Conservation (phyloP, 2,888 invertebrate genomes). For the Eledona agricola region DNA sequence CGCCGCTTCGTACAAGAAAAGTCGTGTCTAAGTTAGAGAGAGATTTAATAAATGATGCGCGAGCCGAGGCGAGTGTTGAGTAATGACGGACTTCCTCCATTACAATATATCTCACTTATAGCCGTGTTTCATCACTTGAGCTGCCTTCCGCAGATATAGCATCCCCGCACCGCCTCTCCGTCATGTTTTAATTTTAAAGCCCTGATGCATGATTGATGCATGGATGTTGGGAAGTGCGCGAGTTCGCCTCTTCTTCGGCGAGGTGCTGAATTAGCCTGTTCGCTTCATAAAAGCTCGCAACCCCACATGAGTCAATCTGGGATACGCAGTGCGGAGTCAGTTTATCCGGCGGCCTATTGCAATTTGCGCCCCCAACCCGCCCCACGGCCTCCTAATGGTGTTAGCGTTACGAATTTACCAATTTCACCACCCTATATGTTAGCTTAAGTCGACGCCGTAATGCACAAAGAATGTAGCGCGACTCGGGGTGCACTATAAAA, state of each 20-base stretch:
- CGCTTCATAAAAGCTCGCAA: slow-evolving; percentile 54
- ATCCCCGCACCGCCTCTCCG: slow-evolving; percentile 37
- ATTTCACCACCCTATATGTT: slow-evolving; percentile 62
- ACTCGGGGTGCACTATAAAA: slow-evolving; percentile 53
- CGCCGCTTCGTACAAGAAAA: slow-evolving; percentile 36
- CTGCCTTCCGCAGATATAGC: slow-evolving; percentile 53
- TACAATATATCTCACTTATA: slow-evolving; percentile 61
- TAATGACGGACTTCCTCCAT: slow-evolving; percentile 60
- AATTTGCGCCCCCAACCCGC: slow-evolving; percentile 53
- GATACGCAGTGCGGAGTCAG: slow-evolving; percentile 62
- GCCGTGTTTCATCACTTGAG: slow-evolving; percentile 57
- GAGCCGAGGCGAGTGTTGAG: slow-evolving; percentile 55
- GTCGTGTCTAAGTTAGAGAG: slow-evolving; percentile 32
- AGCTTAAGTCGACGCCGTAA: slow-evolving; percentile 56
- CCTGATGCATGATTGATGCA: slow-evolving; percentile 55
- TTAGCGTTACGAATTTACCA: slow-evolving; percentile 65
- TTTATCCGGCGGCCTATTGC: slow-evolving; percentile 61
- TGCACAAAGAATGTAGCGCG: slow-evolving; percentile 60
- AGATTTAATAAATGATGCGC: slow-evolving; percentile 54
- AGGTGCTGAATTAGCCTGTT: slow-evolving; percentile 47
- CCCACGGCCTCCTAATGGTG: slow-evolving; percentile 57
- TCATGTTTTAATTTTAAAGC: slow-evolving; percentile 54
- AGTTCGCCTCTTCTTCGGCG: not conserved
- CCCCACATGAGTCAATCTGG: slow-evolving; percentile 62
- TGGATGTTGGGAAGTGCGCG: slow-evolving; percentile 1